phyloP scores from a whole-genome alignment of 2,113 vertebrate genomes.

The Lethenteron reissneri region DNA sequence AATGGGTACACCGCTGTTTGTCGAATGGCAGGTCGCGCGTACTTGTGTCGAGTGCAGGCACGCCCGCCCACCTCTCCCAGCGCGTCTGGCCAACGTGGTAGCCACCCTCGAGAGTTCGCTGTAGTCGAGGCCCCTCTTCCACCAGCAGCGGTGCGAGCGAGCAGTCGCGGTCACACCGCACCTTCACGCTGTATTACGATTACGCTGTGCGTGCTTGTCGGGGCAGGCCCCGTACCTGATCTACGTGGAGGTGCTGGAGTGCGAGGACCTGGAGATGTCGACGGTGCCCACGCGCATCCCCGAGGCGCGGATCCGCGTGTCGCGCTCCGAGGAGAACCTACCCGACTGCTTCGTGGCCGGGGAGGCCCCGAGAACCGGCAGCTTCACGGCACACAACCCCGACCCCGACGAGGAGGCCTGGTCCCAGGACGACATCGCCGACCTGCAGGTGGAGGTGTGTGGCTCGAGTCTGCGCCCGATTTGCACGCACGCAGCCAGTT shows the following conservation, averaged over 20 bases:
- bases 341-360: slow-evolving; percentile 51
- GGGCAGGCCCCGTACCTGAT: slow-evolving; percentile 69
- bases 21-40: no score
- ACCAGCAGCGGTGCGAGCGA: no score
- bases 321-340: slow-evolving; percentile 75
- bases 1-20: no score
- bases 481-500: no score
- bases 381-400: slow-evolving; percentile 65
- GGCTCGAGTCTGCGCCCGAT: no score
- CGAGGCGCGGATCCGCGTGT: slow-evolving; percentile 74
- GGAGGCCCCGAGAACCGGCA: slow-evolving; percentile 53
- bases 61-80: no score
- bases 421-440: slow-evolving; percentile 75
- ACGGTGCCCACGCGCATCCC: slow-evolving; percentile 59
- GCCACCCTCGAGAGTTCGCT: no score
- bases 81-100: no score
- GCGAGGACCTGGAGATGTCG: slow-evolving; percentile 75
- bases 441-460: slow-evolving; percentile 73
- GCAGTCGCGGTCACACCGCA: no score
- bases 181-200: no score
- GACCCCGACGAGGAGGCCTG: slow-evolving; percentile 90
- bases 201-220: neutral
- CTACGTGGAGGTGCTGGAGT: slow-evolving; percentile 85
- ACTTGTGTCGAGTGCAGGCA: no score
- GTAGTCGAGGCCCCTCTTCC: no score